Base-by-base conservation (phyloP, 2,888 invertebrate species). In the Drepanosiphum platanoidis region DNA sequence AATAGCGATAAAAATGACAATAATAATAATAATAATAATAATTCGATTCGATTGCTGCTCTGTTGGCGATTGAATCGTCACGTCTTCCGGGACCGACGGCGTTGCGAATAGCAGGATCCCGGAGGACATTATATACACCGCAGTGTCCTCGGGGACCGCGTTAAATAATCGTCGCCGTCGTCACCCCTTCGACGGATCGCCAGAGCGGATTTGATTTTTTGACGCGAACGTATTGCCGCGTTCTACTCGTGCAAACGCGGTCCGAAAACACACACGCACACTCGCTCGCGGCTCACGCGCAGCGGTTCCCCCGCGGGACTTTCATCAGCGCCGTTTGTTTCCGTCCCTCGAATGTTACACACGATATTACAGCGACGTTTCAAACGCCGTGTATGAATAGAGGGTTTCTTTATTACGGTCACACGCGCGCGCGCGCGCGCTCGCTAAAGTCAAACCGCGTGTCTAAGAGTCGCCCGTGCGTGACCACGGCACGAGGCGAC, bases 261-360 rank as follows among this genome's bases (percentile, higher is more conserved):
- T 42, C 9, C 42, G 13, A 8, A 4, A 22, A 58, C 2, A 52
- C 1, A 58, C n/a, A 18, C 58, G 13, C 27, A n/a, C 61, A n/a
- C 52, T 52, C 61, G 61, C 61, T n/a, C n/a, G 9, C n/a, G n/a
- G n/a, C n/a, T n/a, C 61, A 61, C 52, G 22, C 27, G 61, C 32
- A 3, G 42, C n/a, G 64, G n/a, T 58, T 58, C 18, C 32, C 66
- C 66, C 32, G 32, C 15, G 66, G 66, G 66, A 66, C 15, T 30
- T 32, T 66, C 66, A 66, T 66, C 66, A 66, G 66, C 15, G 66
- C 66, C 66, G 66, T 66, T 66, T 66, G 66, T 66, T 66, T 32
- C 4, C 66, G 32, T 66, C 66, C 66, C 66, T 32, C 66, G 32
- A 15, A 66, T 27, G 27, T 9, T n/a, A n/a, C n/a, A 61, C 22